Base-by-base conservation (phyloP, 2,113 vertebrate species). In the Anoura caudifer region DNA sequence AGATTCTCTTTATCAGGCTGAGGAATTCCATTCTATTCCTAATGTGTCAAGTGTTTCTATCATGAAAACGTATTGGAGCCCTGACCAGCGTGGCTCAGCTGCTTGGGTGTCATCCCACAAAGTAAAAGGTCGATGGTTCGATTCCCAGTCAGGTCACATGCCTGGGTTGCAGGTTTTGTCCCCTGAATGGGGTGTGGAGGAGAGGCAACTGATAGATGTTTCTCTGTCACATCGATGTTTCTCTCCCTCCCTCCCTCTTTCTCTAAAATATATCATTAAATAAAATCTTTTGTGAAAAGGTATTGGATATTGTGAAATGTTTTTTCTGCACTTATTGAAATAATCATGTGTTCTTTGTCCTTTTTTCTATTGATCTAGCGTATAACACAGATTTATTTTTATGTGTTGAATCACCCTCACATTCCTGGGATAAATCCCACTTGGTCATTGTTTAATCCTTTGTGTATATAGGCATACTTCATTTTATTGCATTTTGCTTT, bases 401-500 rank as follows among this genome's bases (percentile, higher is more conserved):
- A 38, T 73, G 13, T 38, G n/a, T 52, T 91, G 28, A 83, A 41
- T 31, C 15, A 59, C 19, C 26, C 61, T 83, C 14, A 14, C 67
- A 91, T 70, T 79, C 41, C 65, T 77, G 43, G 26, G 82, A 50
- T 67, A 38, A 79, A 76, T 92, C 59, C 36, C 26, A 79, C 56
- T 41, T 88, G 19, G 59, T 85, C 26, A 82, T 72, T 86, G 9
- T 26, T 81, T 63, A 77, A 77, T 95, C 79, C 15, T 88, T 91
- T 90, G 70, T 63, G 16, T 50, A 45, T 90, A 43, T 11, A 63
- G 28, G 41, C 80, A 63, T 61, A 45, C 80, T 11, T 61, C 17
- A 83, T 83, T 83, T 63, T 83, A 83, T 83, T 83, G 56, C 80
- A 83, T 83, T 83, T 83, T 83, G 80, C 41, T 83, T 63, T 63